Conservation (phyloP, 2,113 vertebrate species). For the Hymenochirus boettgeri region DNA sequence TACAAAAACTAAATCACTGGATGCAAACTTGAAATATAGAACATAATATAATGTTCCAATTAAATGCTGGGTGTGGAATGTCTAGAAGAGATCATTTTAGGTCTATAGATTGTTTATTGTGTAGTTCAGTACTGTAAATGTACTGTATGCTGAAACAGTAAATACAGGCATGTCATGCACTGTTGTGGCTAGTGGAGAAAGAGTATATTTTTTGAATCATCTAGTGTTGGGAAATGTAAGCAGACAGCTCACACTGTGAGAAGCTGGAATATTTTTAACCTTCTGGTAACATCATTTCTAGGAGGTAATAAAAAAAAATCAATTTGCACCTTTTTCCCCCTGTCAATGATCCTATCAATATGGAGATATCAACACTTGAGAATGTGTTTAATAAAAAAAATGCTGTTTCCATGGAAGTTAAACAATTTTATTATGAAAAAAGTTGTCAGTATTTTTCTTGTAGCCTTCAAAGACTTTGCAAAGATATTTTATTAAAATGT, state of each 20-base stretch:
- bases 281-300: constrained; percentile 39
- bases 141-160: neutral
- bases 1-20: constrained; percentile 2
- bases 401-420: constrained; percentile 60
- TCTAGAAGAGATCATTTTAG: neutral
- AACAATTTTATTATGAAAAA: constrained; percentile 8
- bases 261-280: constrained; percentile 49
- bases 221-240: constrained; percentile 43
- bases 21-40: neutral
- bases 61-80: neutral
- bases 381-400: constrained; percentile 48
- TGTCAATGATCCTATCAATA: constrained; percentile 61
- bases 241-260: constrained; percentile 46
- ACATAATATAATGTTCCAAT: neutral
- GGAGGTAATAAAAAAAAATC: constrained; percentile 38
- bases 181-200: constrained; percentile 21
- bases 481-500: constrained; percentile 29
- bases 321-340: constrained; percentile 59
- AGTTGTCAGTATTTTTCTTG: constrained; percentile 13
- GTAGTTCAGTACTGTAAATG: neutral
- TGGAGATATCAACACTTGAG: constrained; percentile 54
- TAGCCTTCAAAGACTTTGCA: constrained; percentile 30
- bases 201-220: constrained; percentile 46
- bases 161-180: constrained; percentile 9
- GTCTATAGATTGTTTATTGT: constrained; percentile 2